Conservation (phyloP, 2,797 vertebrate genomes). For the Chelmon rostratus region DNA sequence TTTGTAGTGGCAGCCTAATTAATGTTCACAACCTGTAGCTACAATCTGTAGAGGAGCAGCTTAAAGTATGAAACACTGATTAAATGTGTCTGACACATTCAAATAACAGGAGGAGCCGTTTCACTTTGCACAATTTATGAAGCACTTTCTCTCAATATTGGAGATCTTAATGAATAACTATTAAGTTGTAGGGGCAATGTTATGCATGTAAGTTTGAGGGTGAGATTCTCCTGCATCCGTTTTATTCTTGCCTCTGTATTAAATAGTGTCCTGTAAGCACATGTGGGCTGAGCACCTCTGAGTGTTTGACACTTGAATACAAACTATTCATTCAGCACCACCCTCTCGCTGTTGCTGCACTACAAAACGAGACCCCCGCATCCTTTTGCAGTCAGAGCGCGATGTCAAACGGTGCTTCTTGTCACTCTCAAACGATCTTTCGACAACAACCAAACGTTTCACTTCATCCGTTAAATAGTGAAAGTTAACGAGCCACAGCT, state of each 20-base stretch:
- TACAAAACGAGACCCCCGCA: neutral
- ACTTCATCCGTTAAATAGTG: neutral
- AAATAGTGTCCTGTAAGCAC: neutral
- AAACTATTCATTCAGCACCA: neutral
- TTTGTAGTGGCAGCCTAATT: slow-evolving; percentile 25
- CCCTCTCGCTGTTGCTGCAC: neutral
- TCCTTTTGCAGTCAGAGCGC: neutral
- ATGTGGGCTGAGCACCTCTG: neutral
- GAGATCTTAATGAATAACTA: neutral
- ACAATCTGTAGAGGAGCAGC: slow-evolving; percentile 19
- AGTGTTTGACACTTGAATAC: neutral
- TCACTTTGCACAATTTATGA: neutral
- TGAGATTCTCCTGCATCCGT: neutral
- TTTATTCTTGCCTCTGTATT: neutral
- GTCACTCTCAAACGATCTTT: neutral
- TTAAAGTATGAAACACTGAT: slow-evolving; percentile 3
- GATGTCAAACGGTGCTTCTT: neutral
- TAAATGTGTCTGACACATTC: neutral
- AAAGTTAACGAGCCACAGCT: neutral
- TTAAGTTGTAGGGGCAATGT: neutral
- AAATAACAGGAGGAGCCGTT: neutral
- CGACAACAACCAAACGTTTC: neutral
- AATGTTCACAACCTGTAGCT: slow-evolving; percentile 17
- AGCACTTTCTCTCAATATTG: neutral
- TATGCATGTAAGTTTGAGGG: neutral